A percentile compares a stretch with the other conserved stretches of the same genome.
Conservation (phyloP, 2,888 invertebrate species). For the Terebella lapidaria region DNA sequence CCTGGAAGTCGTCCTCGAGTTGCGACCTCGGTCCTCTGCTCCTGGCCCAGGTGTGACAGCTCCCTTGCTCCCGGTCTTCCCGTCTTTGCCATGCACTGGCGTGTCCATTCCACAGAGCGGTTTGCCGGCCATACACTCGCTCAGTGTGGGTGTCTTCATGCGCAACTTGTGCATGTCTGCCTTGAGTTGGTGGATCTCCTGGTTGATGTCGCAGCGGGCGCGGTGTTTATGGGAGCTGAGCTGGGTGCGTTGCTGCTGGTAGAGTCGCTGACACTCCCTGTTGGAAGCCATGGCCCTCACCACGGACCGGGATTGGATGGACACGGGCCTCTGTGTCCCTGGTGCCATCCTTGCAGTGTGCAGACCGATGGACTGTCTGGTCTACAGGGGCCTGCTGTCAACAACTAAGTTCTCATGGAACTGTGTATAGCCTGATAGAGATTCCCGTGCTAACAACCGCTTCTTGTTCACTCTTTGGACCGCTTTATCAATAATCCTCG, state of each 20-base stretch:
- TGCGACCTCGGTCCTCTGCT: no score
- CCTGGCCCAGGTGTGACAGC: neutral
- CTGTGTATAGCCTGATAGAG: no score
- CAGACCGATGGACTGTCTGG: no score
- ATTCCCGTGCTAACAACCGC: no score
- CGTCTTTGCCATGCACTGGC: neutral
- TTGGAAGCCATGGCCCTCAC: neutral
- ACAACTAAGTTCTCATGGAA: no score
- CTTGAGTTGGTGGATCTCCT: neutral
- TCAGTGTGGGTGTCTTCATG: neutral
- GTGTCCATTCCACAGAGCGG: neutral
- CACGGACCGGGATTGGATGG: neutral
- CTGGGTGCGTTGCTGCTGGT: neutral
- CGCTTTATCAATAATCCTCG: no score
- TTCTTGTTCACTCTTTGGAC: no score
- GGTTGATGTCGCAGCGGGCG: neutral
- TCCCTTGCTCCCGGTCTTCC: neutral
- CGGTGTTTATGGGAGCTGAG: neutral
- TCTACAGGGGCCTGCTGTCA: no score
- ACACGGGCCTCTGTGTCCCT: no score
- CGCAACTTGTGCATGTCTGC: neutral
- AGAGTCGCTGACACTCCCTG: neutral
- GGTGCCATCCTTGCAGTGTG: no score
- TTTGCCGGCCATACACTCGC: neutral
- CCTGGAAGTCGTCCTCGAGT: neutral